Conservation (phyloP, 2,888 invertebrate genomes). For the Plebejus argus region DNA sequence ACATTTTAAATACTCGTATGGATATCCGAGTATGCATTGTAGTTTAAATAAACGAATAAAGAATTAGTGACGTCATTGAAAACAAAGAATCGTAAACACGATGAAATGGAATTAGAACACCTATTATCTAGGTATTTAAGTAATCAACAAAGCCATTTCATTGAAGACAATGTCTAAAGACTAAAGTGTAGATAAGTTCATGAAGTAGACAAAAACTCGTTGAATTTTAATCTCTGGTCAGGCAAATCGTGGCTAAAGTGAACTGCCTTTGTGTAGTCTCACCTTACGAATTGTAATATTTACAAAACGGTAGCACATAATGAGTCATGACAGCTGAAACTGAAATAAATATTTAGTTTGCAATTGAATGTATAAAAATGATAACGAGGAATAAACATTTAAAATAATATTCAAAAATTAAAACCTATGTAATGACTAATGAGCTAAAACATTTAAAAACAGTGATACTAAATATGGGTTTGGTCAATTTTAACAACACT, state of each 20-base stretch:
- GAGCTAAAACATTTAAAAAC: not conserved
- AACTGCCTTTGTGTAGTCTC: not conserved
- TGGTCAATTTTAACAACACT: not conserved
- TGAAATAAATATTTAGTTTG: not conserved
- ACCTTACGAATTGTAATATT: not conserved
- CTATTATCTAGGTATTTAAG: not conserved
- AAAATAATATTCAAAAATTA: not conserved
- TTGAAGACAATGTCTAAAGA: not conserved
- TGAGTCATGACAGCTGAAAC: not conserved
- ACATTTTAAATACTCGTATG: not conserved
- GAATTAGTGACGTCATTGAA: not conserved
- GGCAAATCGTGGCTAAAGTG: not conserved
- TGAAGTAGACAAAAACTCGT: not conserved
- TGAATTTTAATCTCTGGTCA: not conserved
- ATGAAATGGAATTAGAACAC: not conserved
- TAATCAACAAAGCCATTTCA: slow-evolving; percentile 12
- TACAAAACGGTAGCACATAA: not conserved
- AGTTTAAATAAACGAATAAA: not conserved
- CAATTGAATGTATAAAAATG: no score
- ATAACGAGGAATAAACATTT: no score
- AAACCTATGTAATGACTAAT: not conserved
- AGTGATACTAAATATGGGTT: not conserved
- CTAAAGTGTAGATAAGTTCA: not conserved
- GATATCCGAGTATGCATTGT: not conserved
- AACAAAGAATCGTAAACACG: slow-evolving; percentile 8